phyloP scores from a whole-genome alignment of 2,113 vertebrate species.

The Chaenogobius annularis region DNA sequence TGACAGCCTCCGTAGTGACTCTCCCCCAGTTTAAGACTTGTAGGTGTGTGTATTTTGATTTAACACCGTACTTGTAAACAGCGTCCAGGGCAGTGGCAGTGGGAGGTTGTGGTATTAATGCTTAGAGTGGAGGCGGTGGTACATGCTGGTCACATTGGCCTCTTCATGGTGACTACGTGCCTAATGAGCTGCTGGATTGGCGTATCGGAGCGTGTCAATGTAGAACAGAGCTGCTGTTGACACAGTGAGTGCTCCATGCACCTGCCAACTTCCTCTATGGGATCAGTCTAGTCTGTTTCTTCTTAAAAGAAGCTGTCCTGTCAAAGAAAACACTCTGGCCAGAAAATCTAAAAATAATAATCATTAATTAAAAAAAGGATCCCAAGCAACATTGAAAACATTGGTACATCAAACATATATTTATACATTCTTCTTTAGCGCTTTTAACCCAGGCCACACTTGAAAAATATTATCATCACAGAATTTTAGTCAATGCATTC shows the following conservation, averaged over 20 bases:
- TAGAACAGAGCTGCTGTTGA: slow-evolving; percentile 40
- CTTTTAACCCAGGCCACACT: too few relatives aligned
- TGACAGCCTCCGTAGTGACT: slow-evolving; percentile 45
- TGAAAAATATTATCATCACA: too few relatives aligned
- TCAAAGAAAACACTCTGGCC: too few relatives aligned
- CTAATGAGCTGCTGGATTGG: slow-evolving; percentile 57
- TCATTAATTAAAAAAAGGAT: too few relatives aligned
- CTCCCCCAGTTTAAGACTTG: slow-evolving; percentile 48
- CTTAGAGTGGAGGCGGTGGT: slow-evolving; percentile 52
- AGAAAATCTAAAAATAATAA: too few relatives aligned
- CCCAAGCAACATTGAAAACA: too few relatives aligned
- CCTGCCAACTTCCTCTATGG: not conserved
- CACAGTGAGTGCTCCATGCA: slow-evolving; percentile 17
- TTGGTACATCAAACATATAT: too few relatives aligned
- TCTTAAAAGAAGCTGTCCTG: too few relatives aligned
- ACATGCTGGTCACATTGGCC: slow-evolving; percentile 56
- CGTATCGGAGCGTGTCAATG: slow-evolving; percentile 42
- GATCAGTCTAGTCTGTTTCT: too few relatives aligned
- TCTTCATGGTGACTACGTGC: slow-evolving; percentile 60
- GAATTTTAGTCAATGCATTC: too few relatives aligned
- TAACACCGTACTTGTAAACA: slow-evolving; percentile 22
- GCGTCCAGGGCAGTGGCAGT: slow-evolving; percentile 4
- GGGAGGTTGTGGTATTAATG: slow-evolving; percentile 36
- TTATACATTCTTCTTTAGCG: too few relatives aligned
- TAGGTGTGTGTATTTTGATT: slow-evolving; percentile 58